Percentiles rank a stretch among this genome's conserved stretches.
Conservation (phyloP, 2,888 invertebrate genomes). For the Cartodere bifasciata region DNA sequence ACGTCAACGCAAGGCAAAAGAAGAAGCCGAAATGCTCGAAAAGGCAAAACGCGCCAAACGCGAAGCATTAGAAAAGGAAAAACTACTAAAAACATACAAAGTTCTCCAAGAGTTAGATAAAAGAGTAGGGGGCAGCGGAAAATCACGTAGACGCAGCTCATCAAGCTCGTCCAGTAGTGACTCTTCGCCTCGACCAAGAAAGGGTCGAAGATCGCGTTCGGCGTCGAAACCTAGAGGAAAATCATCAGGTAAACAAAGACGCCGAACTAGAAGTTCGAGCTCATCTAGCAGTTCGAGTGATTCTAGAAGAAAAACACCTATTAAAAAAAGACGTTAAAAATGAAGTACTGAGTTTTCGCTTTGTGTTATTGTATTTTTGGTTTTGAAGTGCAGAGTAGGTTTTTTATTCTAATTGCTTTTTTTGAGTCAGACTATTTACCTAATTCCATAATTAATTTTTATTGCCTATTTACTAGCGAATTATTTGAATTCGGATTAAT, state of each 20-base stretch:
- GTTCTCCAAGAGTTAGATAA: constrained; percentile 31
- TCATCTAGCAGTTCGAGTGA: constrained; percentile 18
- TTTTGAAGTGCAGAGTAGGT: too few relatives aligned
- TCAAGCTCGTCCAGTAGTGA: constrained; percentile 24
- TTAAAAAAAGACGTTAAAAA: constrained; percentile 11
- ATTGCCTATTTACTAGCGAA: too few relatives aligned
- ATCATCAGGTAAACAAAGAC: constrained; percentile 10
- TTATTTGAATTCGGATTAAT: too few relatives aligned
- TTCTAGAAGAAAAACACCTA: constrained; percentile 14
- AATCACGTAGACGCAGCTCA: constrained; percentile 17
- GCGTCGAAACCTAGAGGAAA: constrained; percentile 12
- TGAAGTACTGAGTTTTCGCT: too few relatives aligned
- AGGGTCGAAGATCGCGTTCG: constrained; percentile 17
- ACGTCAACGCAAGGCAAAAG: constrained; percentile 34
- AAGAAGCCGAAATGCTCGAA: constrained; percentile 36
- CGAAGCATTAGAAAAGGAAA: constrained; percentile 34
- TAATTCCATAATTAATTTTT: too few relatives aligned
- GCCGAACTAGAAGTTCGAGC: constrained; percentile 13
- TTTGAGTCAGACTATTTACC: too few relatives aligned
- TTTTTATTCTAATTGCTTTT: too few relatives aligned
- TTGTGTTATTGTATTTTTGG: too few relatives aligned
- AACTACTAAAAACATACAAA: constrained; percentile 32
- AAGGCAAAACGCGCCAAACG: constrained; percentile 33
- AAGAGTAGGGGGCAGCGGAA: constrained; percentile 18
- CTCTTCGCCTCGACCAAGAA: constrained; percentile 17